A percentile compares a stretch with the other conserved stretches of the same genome.
phyloP scores from a whole-genome alignment of 2,888 invertebrate species.

The Actias luna region DNA sequence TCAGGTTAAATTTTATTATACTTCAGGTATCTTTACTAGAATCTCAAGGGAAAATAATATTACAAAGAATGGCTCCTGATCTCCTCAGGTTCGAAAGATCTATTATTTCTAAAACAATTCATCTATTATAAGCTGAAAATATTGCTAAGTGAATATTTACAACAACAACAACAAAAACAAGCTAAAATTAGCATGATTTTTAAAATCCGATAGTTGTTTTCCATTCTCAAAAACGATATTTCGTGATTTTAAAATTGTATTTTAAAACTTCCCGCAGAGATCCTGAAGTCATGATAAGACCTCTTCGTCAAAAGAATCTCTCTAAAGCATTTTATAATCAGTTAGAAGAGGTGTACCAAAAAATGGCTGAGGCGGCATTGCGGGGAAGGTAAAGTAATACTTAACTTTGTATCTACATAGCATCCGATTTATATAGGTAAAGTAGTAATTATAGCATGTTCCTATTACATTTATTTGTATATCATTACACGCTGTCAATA shows the following conservation, averaged over 20 bases:
- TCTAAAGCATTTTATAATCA: slow-evolving; percentile 79
- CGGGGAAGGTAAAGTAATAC: slow-evolving; percentile 73
- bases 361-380: slow-evolving; percentile 80
- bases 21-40: not conserved
- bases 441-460: not conserved
- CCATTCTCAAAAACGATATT: too few relatives aligned
- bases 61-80: not conserved
- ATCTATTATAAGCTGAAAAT: too few relatives aligned
- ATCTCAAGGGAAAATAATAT: not conserved
- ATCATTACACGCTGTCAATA: slow-evolving; percentile 57
- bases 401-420: not conserved
- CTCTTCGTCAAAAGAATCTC: slow-evolving; percentile 84
- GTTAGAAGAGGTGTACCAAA: slow-evolving; percentile 80
- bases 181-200: not conserved
- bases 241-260: not conserved
- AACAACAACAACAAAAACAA: too few relatives aligned
- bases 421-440: not conserved
- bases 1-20: slow-evolving; percentile 60
- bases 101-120: too few relatives aligned
- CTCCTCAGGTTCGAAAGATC: too few relatives aligned
- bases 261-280: slow-evolving; percentile 45
- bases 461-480: slow-evolving; percentile 10
- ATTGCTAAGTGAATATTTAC: too few relatives aligned
- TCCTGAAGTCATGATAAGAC: slow-evolving; percentile 71
- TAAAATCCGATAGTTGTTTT: too few relatives aligned